These are phyloP conservation scores for Amphipoea lucens DNA, from an alignment of 2,888 invertebrate species.

Conservation along the genomic window DNA sequence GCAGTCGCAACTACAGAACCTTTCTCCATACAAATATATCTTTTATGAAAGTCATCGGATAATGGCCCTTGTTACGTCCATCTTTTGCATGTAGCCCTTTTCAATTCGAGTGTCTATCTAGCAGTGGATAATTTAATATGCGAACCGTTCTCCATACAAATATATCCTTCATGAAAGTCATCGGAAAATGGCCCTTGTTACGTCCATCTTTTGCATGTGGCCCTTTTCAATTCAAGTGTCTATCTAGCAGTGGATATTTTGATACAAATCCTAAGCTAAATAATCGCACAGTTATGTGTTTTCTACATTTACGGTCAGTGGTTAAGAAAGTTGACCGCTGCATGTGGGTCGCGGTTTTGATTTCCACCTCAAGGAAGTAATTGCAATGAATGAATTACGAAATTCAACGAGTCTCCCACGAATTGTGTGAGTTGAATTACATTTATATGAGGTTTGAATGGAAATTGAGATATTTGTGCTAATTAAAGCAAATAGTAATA, in stretches of 20 bases:
- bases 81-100: not conserved
- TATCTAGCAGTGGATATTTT: not conserved
- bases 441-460: constrained; percentile 52
- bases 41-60: not conserved
- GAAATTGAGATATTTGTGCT: constrained; percentile 41
- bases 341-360: constrained; percentile 72
- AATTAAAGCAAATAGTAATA: constrained; percentile 4
- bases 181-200: not conserved
- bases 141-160: not conserved
- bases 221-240: not conserved
- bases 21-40: not conserved
- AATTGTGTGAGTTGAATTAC: constrained; percentile 54
- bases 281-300: constrained; percentile 38
- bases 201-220: not conserved
- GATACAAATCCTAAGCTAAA: constrained; percentile 37
- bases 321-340: constrained; percentile 73
- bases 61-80: not conserved
- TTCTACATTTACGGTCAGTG: constrained; percentile 66
- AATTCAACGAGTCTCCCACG: constrained; percentile 61
- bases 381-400: constrained; percentile 62
- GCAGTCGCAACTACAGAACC: not conserved
- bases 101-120: not conserved
- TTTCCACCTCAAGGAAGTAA: constrained; percentile 69
- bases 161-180: not conserved
- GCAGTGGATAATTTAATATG: not conserved